Conservation (phyloP, 2,113 vertebrate species). For the Felis chaus region DNA sequence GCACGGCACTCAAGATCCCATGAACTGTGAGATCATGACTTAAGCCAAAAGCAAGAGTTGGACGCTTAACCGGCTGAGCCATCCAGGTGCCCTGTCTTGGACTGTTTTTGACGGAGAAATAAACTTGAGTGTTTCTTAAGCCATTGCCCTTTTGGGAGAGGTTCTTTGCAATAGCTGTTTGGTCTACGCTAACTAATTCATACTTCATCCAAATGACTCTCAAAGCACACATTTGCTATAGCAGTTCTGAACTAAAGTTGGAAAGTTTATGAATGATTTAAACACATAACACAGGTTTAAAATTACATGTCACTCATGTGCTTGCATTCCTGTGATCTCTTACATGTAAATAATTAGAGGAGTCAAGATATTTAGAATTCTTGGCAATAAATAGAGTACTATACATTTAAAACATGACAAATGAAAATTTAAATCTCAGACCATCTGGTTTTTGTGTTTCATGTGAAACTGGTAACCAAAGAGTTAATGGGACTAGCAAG, state of each 20-base stretch:
- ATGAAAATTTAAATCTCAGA: background rate
- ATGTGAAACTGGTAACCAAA: background rate
- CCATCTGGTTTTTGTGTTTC: background rate
- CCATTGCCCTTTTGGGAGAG: background rate
- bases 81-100: background rate
- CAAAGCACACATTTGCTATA: background rate
- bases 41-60: too few species aligned
- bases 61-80: too few species aligned
- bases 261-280: conserved; percentile 1
- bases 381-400: background rate
- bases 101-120: background rate
- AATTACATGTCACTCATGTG: background rate
- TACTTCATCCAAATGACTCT: background rate
- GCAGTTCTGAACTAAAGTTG: background rate
- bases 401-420: background rate
- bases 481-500: background rate
- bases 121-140: background rate
- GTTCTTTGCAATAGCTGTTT: background rate
- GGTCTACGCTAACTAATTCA: background rate
- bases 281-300: background rate
- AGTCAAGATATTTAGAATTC: background rate
- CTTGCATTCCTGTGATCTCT: background rate
- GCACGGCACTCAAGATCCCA: too few species aligned
- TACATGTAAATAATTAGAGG: background rate
- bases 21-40: too few species aligned